A percentile compares a stretch with the other conserved stretches of the same genome.
Evolutionary conservation across 2,888 invertebrate genomes (phyloP).

Genomic region (Tachina grossa): DNA sequence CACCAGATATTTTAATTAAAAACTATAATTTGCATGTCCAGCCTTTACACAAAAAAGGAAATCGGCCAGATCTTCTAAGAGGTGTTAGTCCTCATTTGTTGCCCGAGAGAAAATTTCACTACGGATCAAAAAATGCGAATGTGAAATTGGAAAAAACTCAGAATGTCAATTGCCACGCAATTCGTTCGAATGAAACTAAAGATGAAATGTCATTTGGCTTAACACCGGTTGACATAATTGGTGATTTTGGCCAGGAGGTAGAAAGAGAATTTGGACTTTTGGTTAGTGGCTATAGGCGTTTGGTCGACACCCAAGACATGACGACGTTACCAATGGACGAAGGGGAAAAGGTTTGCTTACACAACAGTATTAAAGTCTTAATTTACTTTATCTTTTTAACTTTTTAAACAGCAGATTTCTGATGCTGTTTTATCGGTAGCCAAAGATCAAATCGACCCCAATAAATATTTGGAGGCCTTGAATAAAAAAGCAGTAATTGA

Average conservation of each 20-base stretch:
- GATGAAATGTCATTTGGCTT: slow-evolving; percentile 76
- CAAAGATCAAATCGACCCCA: slow-evolving; percentile 72
- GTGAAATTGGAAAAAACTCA: slow-evolving; percentile 45
- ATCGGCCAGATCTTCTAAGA: slow-evolving; percentile 78
- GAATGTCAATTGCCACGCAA: slow-evolving; percentile 49
- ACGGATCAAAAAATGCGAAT: slow-evolving; percentile 43
- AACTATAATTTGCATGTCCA: slow-evolving; percentile 73
- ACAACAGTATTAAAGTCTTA: not conserved
- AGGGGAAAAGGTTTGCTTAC: slow-evolving; percentile 46
- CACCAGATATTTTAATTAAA: slow-evolving; percentile 80
- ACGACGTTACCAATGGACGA: slow-evolving; percentile 52
- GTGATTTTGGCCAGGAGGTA: slow-evolving; percentile 81
- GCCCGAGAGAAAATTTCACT: slow-evolving; percentile 44
- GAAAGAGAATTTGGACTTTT: slow-evolving; percentile 81
- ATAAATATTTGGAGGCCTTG: slow-evolving; percentile 66
- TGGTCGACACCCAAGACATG: slow-evolving; percentile 66
- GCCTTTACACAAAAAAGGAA: slow-evolving; percentile 71
- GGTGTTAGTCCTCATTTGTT: slow-evolving; percentile 76
- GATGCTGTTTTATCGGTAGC: slow-evolving; percentile 75
- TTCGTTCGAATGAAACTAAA: slow-evolving; percentile 63
- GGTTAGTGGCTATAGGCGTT: slow-evolving; percentile 79
- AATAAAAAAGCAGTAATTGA: slow-evolving; percentile 56
- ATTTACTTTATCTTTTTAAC: not conserved
- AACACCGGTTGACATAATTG: slow-evolving; percentile 80
- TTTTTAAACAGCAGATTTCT: slow-evolving; percentile 65